These are phyloP conservation scores for Trachops cirrhosus DNA, from an alignment of 2,797 vertebrate genomes.

Conservation along the genomic window DNA sequence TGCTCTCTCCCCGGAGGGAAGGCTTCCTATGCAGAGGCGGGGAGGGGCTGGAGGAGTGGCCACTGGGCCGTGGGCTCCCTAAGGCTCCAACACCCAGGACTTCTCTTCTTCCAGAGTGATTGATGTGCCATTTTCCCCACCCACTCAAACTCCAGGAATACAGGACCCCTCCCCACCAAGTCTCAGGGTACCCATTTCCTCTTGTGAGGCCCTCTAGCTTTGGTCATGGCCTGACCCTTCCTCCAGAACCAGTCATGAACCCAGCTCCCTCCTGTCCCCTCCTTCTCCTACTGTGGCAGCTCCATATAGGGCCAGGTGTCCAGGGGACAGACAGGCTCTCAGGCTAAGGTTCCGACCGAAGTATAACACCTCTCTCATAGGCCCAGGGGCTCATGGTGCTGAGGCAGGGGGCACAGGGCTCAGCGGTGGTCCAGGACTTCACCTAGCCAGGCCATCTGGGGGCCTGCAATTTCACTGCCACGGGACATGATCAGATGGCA, in stretches of 20 bases:
- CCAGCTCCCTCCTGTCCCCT: not conserved
- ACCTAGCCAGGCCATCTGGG: not conserved
- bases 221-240: not conserved
- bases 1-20: constrained; percentile 23
- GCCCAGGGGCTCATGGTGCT: not conserved
- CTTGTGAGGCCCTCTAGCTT: not conserved
- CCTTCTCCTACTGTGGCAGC: not conserved
- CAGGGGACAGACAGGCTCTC: not conserved
- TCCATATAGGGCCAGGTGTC: not conserved
- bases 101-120: not conserved
- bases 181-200: not conserved
- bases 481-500: not conserved
- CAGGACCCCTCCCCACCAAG: not conserved
- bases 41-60: constrained; percentile 30
- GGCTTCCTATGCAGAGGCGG: not conserved
- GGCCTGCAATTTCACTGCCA: not conserved
- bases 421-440: not conserved
- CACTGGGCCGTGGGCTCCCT: not conserved
- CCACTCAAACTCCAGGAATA: not conserved
- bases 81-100: not conserved
- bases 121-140: not conserved
- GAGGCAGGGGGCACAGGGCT: not conserved
- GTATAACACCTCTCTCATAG: constrained; percentile 31
- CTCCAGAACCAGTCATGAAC: not conserved
- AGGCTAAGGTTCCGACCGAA: not conserved